phyloP scores from a whole-genome alignment of 2,888 invertebrate genomes.

The Chouioia cunea region DNA sequence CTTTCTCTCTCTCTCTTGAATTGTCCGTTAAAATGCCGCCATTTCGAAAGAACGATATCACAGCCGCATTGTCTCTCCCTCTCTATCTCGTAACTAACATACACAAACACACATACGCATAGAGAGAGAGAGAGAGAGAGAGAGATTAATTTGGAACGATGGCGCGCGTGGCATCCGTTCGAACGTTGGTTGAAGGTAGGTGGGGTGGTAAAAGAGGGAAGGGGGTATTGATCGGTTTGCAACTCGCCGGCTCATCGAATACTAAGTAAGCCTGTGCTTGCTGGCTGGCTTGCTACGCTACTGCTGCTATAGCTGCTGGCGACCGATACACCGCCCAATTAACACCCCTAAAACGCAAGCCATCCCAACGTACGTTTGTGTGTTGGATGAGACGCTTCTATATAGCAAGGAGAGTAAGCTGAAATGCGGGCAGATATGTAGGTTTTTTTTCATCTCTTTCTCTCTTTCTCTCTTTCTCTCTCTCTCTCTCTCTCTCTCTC shows the following conservation, averaged over 20 bases:
- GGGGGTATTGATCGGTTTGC: conserved; percentile 59
- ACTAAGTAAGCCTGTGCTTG: conserved; percentile 57
- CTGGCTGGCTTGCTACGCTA: background rate
- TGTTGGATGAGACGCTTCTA: background rate
- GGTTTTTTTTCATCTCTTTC: conserved; percentile 15
- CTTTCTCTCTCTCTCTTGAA: no score
- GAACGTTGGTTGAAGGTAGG: conserved; percentile 4
- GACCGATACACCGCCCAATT: conserved; percentile 62
- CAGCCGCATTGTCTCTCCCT: conserved; percentile 1
- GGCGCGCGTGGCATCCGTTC: background rate
- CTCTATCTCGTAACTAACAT: conserved; percentile 8
- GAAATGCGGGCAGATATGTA: no score
- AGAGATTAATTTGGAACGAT: background rate
- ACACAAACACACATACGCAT: no score
- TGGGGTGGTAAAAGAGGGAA: background rate
- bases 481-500: background rate
- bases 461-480: conserved; percentile 8
- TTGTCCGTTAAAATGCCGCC: no score
- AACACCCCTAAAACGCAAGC: conserved; percentile 60
- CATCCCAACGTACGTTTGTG: background rate
- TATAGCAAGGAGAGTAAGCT: no score
- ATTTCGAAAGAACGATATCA: no score
- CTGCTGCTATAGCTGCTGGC: conserved; percentile 1
- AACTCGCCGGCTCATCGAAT: conserved; percentile 60
- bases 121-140: no score